Conservation (phyloP, 2,113 vertebrate species). For the Anolis carolinensis region DNA sequence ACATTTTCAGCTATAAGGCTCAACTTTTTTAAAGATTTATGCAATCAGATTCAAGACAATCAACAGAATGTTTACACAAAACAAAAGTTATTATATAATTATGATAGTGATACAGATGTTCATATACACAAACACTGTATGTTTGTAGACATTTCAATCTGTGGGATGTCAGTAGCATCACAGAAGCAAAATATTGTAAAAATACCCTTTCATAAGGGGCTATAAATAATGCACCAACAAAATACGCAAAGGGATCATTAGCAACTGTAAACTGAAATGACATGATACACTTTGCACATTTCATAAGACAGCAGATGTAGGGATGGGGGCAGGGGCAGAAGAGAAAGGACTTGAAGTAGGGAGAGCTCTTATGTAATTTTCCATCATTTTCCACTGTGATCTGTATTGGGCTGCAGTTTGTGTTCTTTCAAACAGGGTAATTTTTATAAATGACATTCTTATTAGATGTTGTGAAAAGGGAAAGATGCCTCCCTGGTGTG, state of each 20-base stretch:
- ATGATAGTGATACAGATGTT: background rate
- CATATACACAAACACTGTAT: background rate
- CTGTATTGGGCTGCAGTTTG: slow-evolving; percentile 58
- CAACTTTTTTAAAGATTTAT: background rate
- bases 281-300: background rate
- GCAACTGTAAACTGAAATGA: slow-evolving; percentile 59
- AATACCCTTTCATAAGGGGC: slow-evolving; percentile 58
- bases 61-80: slow-evolving; percentile 12
- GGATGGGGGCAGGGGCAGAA: slow-evolving; percentile 11
- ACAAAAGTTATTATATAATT: background rate
- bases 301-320: slow-evolving; percentile 23
- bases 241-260: slow-evolving; percentile 60
- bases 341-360: background rate
- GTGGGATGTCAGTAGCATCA: slow-evolving; percentile 27
- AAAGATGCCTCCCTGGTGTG: background rate
- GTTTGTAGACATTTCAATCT: slow-evolving; percentile 32
- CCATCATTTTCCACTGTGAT: slow-evolving; percentile 69
- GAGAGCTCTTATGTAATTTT: slow-evolving; percentile 59
- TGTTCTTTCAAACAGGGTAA: slow-evolving; percentile 54
- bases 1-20: background rate
- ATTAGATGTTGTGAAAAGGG: slow-evolving; percentile 50
- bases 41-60: background rate
- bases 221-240: slow-evolving; percentile 68
- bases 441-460: slow-evolving; percentile 61
- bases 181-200: slow-evolving; percentile 24